Evolutionary conservation across 2,797 vertebrate species (phyloP).

Genomic region (Dromococcyx pavoninus): DNA sequence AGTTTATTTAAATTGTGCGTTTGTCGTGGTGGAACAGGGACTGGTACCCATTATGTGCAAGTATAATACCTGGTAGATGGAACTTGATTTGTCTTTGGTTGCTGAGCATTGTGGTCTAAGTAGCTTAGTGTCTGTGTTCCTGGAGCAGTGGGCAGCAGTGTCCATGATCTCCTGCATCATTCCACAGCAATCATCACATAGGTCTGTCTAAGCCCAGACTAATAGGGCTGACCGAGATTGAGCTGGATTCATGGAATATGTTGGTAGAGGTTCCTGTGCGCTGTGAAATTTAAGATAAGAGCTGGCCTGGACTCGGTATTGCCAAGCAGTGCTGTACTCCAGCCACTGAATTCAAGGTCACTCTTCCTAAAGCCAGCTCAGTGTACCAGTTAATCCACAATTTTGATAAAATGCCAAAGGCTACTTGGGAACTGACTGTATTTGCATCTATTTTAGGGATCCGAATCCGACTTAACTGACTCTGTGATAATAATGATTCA

Average conservation of each 20-base stretch:
- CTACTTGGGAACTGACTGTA: background rate
- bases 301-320: background rate
- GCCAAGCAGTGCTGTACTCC: background rate
- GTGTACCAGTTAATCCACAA: constrained; percentile 33
- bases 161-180: background rate
- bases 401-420: constrained; percentile 47
- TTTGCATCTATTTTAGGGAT: constrained; percentile 50
- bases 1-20: background rate
- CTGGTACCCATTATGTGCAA: background rate
- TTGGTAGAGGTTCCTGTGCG: background rate
- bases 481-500: constrained; percentile 9
- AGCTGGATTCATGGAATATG: background rate
- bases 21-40: background rate
- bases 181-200: background rate
- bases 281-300: background rate
- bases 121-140: background rate
- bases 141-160: background rate
- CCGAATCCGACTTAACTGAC: constrained; percentile 40
- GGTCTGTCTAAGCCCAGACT: background rate
- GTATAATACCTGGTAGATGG: background rate
- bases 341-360: constrained; percentile 16
- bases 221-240: background rate
- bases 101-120: background rate
- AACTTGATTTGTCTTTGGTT: background rate
- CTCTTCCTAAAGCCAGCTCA: constrained; percentile 30